Percentiles rank a stretch among this genome's conserved stretches.
Evolutionary conservation across 2,888 invertebrate genomes (phyloP).

Genomic region (Phymatocera aterrima): DNA sequence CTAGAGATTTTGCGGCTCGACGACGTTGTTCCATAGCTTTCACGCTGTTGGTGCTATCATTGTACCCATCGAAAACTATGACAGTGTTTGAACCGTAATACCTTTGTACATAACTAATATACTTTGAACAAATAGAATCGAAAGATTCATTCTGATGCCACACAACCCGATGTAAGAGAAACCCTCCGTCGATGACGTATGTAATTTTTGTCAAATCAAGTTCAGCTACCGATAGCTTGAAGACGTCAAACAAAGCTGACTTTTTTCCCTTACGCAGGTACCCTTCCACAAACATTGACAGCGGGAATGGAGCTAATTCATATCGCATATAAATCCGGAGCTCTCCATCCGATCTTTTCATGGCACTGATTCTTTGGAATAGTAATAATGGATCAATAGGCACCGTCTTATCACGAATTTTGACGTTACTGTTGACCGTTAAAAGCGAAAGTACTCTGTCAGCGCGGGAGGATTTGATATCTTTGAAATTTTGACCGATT

Average conservation of each 20-base stretch:
- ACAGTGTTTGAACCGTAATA: too few species aligned
- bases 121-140: too few species aligned
- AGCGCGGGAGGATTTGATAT: constrained; percentile 60
- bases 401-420: constrained; percentile 43
- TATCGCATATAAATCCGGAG: constrained; percentile 52
- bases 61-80: constrained; percentile 60
- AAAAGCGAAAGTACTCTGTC: constrained; percentile 60
- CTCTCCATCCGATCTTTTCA: constrained; percentile 50
- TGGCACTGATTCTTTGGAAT: constrained; percentile 53
- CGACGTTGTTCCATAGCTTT: constrained; percentile 57
- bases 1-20: constrained; percentile 49
- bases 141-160: too few species aligned
- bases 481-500: constrained; percentile 58
- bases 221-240: constrained; percentile 28
- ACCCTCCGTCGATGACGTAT: constrained; percentile 60
- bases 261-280: constrained; percentile 53
- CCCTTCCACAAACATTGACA: constrained; percentile 55
- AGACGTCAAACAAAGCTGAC: too few species aligned
- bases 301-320: constrained; percentile 53
- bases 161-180: too few species aligned
- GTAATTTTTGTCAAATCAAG: constrained; percentile 15
- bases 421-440: constrained; percentile 43
- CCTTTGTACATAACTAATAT: too few species aligned
- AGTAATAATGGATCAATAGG: constrained; percentile 50
- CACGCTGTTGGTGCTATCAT: constrained; percentile 46